These are phyloP conservation scores for Nineta flava DNA, from an alignment of 2,888 invertebrate genomes.

Conservation along the genomic window DNA sequence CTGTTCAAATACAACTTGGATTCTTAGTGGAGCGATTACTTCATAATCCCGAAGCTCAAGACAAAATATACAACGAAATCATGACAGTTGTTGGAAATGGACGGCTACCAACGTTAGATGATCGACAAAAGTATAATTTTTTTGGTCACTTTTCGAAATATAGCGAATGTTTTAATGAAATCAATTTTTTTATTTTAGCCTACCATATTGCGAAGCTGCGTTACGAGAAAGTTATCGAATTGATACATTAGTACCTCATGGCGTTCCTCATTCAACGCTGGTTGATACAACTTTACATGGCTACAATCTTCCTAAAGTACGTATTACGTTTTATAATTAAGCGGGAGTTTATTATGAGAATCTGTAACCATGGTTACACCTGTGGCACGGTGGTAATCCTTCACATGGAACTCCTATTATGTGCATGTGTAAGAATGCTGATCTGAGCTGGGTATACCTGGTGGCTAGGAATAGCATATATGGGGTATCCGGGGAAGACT, in stretches of 20 bases:
- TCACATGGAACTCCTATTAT: too few species aligned
- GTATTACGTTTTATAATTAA: too few species aligned
- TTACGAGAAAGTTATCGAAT: constrained; percentile 25
- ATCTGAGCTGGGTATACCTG: too few species aligned
- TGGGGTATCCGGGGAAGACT: too few species aligned
- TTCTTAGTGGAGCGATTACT: constrained; percentile 55
- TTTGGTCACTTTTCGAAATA: not conserved
- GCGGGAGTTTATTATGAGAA: too few species aligned
- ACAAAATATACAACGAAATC: constrained; percentile 51
- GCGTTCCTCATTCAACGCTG: constrained; percentile 35
- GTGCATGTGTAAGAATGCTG: too few species aligned
- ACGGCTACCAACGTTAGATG: constrained; percentile 43
- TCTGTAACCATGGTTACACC: too few species aligned
- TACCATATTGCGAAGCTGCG: constrained; percentile 28
- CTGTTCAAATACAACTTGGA: constrained; percentile 47
- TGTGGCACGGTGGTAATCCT: too few species aligned
- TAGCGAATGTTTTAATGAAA: not conserved
- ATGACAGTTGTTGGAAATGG: constrained; percentile 48
- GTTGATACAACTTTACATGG: constrained; percentile 51
- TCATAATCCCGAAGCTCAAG: constrained; percentile 46
- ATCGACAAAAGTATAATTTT: constrained; percentile 38
- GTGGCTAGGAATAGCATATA: too few species aligned
- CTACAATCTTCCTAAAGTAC: constrained; percentile 47
- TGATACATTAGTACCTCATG: constrained; percentile 23
- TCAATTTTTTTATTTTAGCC: constrained; percentile 16